These are phyloP conservation scores for Noctua janthe DNA, from an alignment of 2,888 invertebrate genomes.

Conservation along the genomic window DNA sequence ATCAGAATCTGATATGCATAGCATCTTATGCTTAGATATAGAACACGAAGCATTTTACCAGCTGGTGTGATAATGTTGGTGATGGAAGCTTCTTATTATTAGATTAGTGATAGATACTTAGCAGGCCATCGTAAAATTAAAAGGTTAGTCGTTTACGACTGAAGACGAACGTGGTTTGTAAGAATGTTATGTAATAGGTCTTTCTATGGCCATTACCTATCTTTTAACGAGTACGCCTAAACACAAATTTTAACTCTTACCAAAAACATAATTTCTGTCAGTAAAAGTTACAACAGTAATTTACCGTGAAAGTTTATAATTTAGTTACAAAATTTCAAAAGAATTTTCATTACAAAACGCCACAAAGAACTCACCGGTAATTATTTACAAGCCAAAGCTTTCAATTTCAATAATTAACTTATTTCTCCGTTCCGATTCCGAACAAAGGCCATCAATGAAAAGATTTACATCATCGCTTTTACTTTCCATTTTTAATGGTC, in stretches of 20 bases:
- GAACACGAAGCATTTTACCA: not conserved
- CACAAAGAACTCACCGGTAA: constrained; percentile 14
- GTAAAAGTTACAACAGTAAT: not conserved
- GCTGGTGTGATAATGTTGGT: not conserved
- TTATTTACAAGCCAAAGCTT: constrained; percentile 39
- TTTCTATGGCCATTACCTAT: not conserved
- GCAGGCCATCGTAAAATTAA: too few species aligned
- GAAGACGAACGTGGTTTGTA: not conserved
- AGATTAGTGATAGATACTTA: too few species aligned
- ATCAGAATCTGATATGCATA: not conserved
- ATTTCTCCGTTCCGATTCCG: constrained; percentile 42
- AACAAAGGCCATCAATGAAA: constrained; percentile 43
- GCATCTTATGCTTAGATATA: not conserved
- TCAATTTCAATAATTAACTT: constrained; percentile 49
- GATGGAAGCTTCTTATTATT: not conserved
- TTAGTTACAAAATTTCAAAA: constrained; percentile 7
- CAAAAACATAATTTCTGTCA: constrained; percentile 9
- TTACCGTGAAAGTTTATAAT: constrained; percentile 7
- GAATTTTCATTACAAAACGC: constrained; percentile 21
- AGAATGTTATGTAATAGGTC: not conserved
- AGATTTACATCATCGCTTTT: constrained; percentile 38
- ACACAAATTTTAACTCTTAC: not conserved
- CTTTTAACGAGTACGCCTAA: not conserved
- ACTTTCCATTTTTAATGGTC: constrained; percentile 57
- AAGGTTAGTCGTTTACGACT: not conserved